Base-by-base conservation (phyloP, 2,888 invertebrate genomes). In the Acleris literana region DNA sequence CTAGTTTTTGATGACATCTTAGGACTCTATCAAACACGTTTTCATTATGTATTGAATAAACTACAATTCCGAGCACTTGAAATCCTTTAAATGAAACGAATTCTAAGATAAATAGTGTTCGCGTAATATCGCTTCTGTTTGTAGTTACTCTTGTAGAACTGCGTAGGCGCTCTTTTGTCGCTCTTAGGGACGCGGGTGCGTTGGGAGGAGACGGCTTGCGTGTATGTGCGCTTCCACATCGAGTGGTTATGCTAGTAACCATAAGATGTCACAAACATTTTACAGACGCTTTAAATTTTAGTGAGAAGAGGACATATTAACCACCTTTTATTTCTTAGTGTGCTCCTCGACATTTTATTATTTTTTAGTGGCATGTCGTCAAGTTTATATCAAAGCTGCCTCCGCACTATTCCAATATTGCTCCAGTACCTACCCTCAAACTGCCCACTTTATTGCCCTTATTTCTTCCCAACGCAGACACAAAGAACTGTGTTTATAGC, bases 401-500 rank as follows among this genome's bases (percentile, higher is more conserved):
- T 86, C 86, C 82, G 85, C 73, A 82, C 74, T 82, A 51, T 20
- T 70, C 72, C 48, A 62, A 57, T 62, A 79, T 82, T 80, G 79
- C 79, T 75, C 76, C 80, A 76, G 82, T 76, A 79, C 11, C 11
- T 43, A 44, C 44, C 84, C 76, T 84, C 84, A 85, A 86, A 83
- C 82, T 83, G 79, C 79, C 76, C 77, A 84, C 80, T 91, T 92
- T 92, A 92, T 90, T 87, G 82, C 84, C 84, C 84, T 85, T 88
- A 90, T 90, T 89, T 88, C 84, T 84, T 86, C 75, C 82, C 81
- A 86, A 84, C 84, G 86, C 76, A 84, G 84, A 90, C 88, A 90
- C 89, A 92, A 91, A 90, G 88, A 89, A 82, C 83, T 84, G 84
- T 88, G 90, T 91, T 91, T 91, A 92, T 91, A 89, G 90, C 87